A percentile compares a stretch with the other conserved stretches of the same genome.
Evolutionary conservation across 2,888 invertebrate genomes (phyloP).

Genomic region (Troglohyphantes excavatus): DNA sequence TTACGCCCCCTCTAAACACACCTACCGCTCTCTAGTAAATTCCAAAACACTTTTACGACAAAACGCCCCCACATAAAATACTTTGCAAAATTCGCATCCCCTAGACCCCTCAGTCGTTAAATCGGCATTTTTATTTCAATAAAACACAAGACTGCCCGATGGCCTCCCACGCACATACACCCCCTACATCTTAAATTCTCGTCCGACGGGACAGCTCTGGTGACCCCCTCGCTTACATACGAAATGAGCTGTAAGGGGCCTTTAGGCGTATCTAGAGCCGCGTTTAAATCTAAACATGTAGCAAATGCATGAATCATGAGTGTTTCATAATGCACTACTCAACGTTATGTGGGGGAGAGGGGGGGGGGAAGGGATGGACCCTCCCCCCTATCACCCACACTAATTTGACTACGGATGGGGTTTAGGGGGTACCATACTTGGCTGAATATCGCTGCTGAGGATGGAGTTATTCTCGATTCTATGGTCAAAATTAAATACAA

Average conservation of each 20-base stretch:
- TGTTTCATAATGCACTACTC: conserved; percentile 62
- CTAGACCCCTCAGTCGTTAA: not conserved
- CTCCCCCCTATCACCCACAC: conserved; percentile 32
- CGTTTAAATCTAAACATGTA: conserved; percentile 70
- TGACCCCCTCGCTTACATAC: conserved; percentile 42
- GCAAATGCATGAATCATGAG: conserved; percentile 75
- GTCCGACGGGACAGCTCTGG: not conserved
- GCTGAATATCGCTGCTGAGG: conserved; percentile 47
- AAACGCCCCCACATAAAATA: not conserved
- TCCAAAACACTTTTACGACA: not conserved
- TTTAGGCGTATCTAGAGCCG: conserved; percentile 29
- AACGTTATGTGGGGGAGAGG: conserved; percentile 11
- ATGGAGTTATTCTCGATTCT: too few species aligned
- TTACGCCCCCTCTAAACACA: too few species aligned
- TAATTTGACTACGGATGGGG: conserved; percentile 63
- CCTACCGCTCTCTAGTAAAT: not conserved
- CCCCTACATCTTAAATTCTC: not conserved
- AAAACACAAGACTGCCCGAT: not conserved
- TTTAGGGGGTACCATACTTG: conserved; percentile 32
- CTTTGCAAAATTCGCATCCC: not conserved
- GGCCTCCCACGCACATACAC: too few species aligned
- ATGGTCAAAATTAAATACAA: too few species aligned
- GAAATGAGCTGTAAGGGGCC: conserved; percentile 41
- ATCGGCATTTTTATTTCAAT: not conserved
- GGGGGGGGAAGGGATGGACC: not conserved